A percentile compares a stretch with the other conserved stretches of the same genome.
Conservation (phyloP, 2,113 vertebrate species). For the Acinonyx jubatus region DNA sequence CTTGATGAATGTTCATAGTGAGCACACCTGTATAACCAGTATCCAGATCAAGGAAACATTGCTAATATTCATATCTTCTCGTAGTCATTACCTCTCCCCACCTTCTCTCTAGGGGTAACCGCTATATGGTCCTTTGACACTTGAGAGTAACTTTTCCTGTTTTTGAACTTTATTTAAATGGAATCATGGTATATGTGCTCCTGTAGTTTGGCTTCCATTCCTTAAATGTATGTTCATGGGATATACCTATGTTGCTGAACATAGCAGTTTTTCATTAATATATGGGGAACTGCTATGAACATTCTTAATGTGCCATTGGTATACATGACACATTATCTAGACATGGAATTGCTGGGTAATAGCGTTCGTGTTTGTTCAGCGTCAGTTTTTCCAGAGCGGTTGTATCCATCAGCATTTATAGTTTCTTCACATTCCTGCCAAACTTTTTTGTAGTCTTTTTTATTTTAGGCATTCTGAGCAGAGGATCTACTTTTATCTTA, state of each 20-base stretch:
- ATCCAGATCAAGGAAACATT: background rate
- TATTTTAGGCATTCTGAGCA: background rate
- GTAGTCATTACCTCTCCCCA: background rate
- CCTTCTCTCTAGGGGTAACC: background rate
- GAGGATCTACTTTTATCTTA: background rate
- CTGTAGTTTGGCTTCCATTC: background rate
- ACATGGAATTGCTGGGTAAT: background rate
- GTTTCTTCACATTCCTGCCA: background rate
- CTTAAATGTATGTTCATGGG: background rate
- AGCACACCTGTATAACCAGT: background rate
- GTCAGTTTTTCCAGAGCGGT: background rate
- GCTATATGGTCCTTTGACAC: background rate
- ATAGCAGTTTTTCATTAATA: background rate
- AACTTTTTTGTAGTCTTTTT: background rate
- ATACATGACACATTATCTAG: background rate
- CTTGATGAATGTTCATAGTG: background rate
- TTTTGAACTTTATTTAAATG: slow-evolving; percentile 20
- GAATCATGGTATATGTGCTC: background rate
- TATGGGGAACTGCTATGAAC: background rate
- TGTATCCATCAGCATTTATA: background rate
- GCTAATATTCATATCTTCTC: background rate
- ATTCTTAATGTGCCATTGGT: background rate
- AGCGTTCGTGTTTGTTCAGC: background rate
- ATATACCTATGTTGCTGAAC: background rate
- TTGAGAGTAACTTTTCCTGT: background rate